A percentile compares a stretch with the other conserved stretches of the same genome.
Evolutionary conservation across 2,888 invertebrate species (phyloP).

Genomic region (Ormyrus nitidulus): DNA sequence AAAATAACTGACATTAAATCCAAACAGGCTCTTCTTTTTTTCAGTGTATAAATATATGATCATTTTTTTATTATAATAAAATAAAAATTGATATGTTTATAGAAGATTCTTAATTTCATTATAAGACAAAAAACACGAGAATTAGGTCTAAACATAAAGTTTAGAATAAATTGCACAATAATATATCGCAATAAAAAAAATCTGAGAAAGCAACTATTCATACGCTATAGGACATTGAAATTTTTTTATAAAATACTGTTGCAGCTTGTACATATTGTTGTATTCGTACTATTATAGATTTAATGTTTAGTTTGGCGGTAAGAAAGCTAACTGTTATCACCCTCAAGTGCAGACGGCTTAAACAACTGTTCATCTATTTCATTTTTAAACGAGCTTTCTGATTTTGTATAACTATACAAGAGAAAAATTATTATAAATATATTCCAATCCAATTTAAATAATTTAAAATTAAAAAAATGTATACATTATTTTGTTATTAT

Average conservation of each 20-base stretch:
- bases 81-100: no score
- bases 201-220: not conserved
- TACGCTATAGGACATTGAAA: not conserved
- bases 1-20: no score
- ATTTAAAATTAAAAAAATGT: no score
- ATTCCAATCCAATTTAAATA: no score
- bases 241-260: conserved; percentile 25
- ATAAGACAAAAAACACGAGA: no score
- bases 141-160: not conserved
- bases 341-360: not conserved
- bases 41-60: no score
- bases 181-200: not conserved
- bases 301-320: conserved; percentile 26
- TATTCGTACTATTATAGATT: not conserved
- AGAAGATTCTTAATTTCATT: no score
- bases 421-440: no score
- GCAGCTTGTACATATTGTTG: not conserved
- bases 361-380: conserved; percentile 10
- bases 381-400: conserved; percentile 15
- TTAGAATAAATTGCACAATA: no score
- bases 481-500: no score
- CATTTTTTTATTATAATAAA: no score
- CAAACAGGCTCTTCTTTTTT: no score
- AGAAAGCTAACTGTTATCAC: not conserved
- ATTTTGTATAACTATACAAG: not conserved